Conservation (phyloP, 2,888 invertebrate genomes). For the Morinoia aosen region DNA sequence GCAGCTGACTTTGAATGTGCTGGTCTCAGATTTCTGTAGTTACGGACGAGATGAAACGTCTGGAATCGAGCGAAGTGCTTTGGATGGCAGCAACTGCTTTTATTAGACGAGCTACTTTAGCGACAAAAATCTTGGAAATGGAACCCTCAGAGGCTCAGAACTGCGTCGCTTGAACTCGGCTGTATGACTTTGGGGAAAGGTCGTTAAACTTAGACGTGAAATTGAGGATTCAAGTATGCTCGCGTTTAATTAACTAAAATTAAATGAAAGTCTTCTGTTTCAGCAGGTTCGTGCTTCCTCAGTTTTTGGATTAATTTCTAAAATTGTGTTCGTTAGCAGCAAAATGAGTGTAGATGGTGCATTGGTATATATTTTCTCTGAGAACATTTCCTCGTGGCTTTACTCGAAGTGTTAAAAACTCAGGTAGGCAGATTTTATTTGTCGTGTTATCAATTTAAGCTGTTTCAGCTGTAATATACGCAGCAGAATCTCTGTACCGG, state of each 20-base stretch:
- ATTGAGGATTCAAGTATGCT: not conserved
- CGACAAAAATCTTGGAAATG: conserved; percentile 1
- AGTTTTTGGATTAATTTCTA: not conserved
- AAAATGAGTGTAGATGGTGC: too few species aligned
- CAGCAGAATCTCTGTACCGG: too few species aligned
- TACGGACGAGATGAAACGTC: conserved; percentile 50
- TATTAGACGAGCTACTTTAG: conserved; percentile 27
- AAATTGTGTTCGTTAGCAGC: not conserved
- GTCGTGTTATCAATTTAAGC: not conserved
- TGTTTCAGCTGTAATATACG: not conserved
- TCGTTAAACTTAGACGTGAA: not conserved
- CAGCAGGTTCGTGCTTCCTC: not conserved
- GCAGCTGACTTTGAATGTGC: conserved; percentile 50
- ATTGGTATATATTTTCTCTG: too few species aligned
- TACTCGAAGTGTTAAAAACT: too few species aligned
- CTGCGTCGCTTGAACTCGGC: not conserved
- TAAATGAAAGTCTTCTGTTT: not conserved
- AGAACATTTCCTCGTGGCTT: too few species aligned
- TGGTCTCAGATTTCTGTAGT: conserved; percentile 45
- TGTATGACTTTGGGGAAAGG: not conserved
- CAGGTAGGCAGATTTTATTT: not conserved
- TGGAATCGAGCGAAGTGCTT: conserved; percentile 22
- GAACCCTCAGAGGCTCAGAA: not conserved
- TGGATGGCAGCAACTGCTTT: conserved; percentile 21
- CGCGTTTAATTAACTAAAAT: conserved; percentile 2